These are phyloP conservation scores for Linepithema humile DNA, from an alignment of 1,140 invertebrate species.

Conservation along the genomic window DNA sequence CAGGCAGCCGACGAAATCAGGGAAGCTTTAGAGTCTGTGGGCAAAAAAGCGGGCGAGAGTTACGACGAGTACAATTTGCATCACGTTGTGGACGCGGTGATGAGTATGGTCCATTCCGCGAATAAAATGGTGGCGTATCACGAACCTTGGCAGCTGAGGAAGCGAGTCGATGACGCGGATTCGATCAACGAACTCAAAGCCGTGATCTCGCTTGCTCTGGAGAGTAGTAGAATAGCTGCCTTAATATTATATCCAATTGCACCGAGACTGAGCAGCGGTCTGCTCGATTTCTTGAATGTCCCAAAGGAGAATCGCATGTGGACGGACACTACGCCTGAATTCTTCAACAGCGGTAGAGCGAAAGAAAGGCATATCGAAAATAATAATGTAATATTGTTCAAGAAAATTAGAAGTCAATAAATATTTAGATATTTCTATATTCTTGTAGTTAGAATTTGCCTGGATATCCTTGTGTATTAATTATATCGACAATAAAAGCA, in stretches of 20 bases:
- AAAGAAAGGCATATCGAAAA: conserved; percentile 17
- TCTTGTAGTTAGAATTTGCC: no score
- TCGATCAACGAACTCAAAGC: conserved; percentile 87
- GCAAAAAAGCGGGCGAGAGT: conserved; percentile 86
- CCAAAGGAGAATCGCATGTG: conserved; percentile 84
- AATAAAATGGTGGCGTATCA: conserved; percentile 95
- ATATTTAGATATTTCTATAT: conserved; percentile 3
- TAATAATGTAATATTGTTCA: conserved; percentile 70
- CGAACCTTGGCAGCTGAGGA: conserved; percentile 95
- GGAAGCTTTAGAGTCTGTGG: conserved; percentile 83
- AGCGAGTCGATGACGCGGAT: conserved; percentile 82
- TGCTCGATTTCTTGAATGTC: conserved; percentile 88
- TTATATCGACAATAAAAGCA: not conserved
- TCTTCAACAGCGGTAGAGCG: not conserved
- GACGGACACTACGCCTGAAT: conserved; percentile 79
- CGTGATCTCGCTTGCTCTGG: conserved; percentile 93
- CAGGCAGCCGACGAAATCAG: conserved; percentile 85
- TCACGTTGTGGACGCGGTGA: conserved; percentile 91
- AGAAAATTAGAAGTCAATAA: conserved; percentile 61
- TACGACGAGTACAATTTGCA: conserved; percentile 94
- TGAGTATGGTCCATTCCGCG: conserved; percentile 89
- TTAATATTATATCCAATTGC: conserved; percentile 94
- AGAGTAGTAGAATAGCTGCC: conserved; percentile 91
- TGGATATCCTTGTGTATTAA: not conserved
- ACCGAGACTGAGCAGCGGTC: conserved; percentile 87